phyloP scores from a whole-genome alignment of 2,888 invertebrate genomes.

The Diaperis boleti region DNA sequence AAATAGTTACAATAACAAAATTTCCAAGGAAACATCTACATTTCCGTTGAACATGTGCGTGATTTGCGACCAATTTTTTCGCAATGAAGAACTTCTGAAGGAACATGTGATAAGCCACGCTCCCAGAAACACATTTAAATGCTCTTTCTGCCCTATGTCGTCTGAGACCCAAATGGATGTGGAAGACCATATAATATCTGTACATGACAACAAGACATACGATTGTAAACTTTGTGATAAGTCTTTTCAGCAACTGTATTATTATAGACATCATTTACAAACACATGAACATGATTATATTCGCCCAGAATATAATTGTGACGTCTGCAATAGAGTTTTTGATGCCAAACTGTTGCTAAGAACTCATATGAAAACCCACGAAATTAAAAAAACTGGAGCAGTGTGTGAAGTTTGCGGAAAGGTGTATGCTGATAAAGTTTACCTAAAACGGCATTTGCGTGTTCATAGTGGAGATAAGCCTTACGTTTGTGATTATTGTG shows the following conservation, averaged over 20 bases:
- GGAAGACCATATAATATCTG: background rate
- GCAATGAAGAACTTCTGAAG: no score
- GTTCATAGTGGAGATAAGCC: slow-evolving; percentile 47
- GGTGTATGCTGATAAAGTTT: slow-evolving; percentile 53
- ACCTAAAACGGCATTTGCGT: slow-evolving; percentile 39
- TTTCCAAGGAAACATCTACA: no score
- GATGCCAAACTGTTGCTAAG: background rate
- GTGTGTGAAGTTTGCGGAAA: slow-evolving; percentile 61
- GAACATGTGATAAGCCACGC: background rate
- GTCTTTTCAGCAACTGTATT: background rate
- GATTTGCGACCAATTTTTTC: no score
- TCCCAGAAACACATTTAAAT: background rate
- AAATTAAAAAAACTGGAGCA: slow-evolving; percentile 66
- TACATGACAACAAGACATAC: background rate
- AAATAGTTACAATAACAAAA: no score
- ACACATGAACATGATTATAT: background rate
- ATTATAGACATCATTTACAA: background rate
- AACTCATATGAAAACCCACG: slow-evolving; percentile 69
- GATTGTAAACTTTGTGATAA: background rate
- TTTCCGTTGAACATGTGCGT: no score
- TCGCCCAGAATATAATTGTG: background rate
- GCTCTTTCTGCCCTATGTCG: background rate
- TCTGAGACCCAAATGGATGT: background rate
- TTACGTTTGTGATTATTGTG: slow-evolving; percentile 42
- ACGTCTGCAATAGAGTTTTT: background rate